Conservation (phyloP, 37 sponge, comb jelly and placozoan genomes). For the Oopsacas minuta region DNA sequence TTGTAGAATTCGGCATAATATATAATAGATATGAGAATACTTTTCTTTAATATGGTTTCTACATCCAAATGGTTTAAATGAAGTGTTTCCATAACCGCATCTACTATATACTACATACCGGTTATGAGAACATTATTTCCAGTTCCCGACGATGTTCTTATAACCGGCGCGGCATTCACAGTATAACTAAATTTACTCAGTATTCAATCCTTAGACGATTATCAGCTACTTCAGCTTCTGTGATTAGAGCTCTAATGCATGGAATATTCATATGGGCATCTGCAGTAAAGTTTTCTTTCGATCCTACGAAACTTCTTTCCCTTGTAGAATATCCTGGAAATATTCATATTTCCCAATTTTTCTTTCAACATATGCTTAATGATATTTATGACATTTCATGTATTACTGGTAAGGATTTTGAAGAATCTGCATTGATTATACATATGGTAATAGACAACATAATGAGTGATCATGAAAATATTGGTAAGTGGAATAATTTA, state of each 20-base stretch:
- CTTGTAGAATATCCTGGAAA: not conserved
- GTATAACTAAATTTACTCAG: not conserved
- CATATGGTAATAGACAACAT: not conserved
- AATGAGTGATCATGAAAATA: not conserved
- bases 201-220: not conserved
- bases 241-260: not conserved
- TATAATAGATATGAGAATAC: too few species aligned
- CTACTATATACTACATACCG: too few species aligned
- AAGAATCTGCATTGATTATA: not conserved
- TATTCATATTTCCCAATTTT: not conserved
- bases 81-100: too few species aligned
- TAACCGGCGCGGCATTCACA: not conserved
- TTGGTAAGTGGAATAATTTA: not conserved
- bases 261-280: not conserved
- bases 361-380: not conserved
- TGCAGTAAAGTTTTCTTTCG: not conserved
- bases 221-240: not conserved
- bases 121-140: too few species aligned
- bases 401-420: not conserved
- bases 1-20: too few species aligned
- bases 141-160: too few species aligned
- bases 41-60: too few species aligned
- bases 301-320: not conserved
- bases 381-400: not conserved
- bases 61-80: too few species aligned